Conservation (phyloP, 2,888 invertebrate species). For the Scaptodrosophila latifasciaeformis region DNA sequence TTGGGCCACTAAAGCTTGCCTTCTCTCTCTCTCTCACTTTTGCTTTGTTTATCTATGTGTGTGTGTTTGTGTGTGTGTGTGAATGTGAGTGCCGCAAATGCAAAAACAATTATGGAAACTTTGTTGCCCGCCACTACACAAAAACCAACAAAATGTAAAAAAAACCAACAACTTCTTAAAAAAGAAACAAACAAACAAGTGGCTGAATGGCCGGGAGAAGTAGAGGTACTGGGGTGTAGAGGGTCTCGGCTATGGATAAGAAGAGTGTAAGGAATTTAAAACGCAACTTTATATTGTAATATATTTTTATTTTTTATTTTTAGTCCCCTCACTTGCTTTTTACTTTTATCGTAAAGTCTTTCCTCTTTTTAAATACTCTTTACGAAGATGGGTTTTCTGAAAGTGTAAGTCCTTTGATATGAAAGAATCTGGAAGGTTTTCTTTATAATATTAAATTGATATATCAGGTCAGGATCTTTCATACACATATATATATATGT, state of each 20-base stretch:
- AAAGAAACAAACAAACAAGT: not conserved
- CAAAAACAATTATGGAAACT: constrained; percentile 68
- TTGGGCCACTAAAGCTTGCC: constrained; percentile 41
- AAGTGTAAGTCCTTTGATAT: too few relatives aligned
- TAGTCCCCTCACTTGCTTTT: too few relatives aligned
- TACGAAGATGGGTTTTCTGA: too few relatives aligned
- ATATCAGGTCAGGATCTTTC: too few relatives aligned
- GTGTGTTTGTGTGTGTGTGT: constrained; percentile 8
- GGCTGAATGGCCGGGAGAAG: too few relatives aligned
- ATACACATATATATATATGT: too few relatives aligned
- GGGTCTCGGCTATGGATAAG: too few relatives aligned
- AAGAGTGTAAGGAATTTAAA: constrained; percentile 59
- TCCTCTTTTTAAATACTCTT: too few relatives aligned
- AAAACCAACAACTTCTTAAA: too few relatives aligned
- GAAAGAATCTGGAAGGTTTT: too few relatives aligned
- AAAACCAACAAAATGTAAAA: constrained; percentile 9
- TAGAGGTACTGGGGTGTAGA: too few relatives aligned
- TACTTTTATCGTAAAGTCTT: not conserved
- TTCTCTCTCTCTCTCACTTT: not conserved
- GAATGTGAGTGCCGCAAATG: constrained; percentile 56
- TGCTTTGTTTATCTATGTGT: constrained; percentile 6
- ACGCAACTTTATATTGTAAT: constrained; percentile 30
- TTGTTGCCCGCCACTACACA: constrained; percentile 46
- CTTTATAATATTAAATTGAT: too few relatives aligned
- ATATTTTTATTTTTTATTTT: not conserved